Evolutionary conservation across 2,888 invertebrate genomes (phyloP).

Genomic region (Stenurella melanura): DNA sequence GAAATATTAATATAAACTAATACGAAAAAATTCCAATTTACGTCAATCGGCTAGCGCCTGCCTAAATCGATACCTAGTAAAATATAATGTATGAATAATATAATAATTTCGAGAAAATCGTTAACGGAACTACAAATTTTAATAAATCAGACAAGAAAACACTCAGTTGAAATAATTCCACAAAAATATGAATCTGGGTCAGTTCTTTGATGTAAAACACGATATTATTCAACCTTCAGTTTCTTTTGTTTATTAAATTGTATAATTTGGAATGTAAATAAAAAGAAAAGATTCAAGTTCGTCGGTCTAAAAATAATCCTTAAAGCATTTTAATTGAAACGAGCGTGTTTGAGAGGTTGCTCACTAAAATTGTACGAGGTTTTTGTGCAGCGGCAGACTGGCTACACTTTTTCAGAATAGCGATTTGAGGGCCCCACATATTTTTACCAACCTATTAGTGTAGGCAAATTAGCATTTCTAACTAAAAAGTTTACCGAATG

Average conservation of each 20-base stretch:
- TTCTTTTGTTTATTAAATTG: slow-evolving; percentile 24
- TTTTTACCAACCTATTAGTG: too few relatives aligned
- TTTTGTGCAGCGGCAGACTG: not conserved
- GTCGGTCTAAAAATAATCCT: slow-evolving; percentile 41
- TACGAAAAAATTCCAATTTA: not conserved
- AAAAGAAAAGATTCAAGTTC: slow-evolving; percentile 50
- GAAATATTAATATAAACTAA: not conserved
- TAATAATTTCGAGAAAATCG: not conserved
- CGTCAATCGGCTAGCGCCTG: not conserved
- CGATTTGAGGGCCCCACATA: too few relatives aligned
- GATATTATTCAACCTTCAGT: not conserved
- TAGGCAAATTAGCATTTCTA: too few relatives aligned
- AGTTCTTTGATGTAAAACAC: not conserved
- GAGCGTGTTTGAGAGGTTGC: slow-evolving; percentile 37
- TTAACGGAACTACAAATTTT: not conserved
- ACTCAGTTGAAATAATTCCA: not conserved
- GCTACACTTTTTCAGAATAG: too few relatives aligned
- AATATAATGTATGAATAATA: not conserved
- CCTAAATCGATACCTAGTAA: not conserved
- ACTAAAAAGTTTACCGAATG: too few relatives aligned
- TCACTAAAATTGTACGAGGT: slow-evolving; percentile 40
- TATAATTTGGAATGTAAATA: slow-evolving; percentile 43
- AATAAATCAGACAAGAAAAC: not conserved
- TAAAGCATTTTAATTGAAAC: slow-evolving; percentile 49
- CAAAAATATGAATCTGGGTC: slow-evolving; percentile 15